These are phyloP conservation scores for Burhinus oedicnemus DNA, from an alignment of 2,113 vertebrate species.

Conservation along the genomic window DNA sequence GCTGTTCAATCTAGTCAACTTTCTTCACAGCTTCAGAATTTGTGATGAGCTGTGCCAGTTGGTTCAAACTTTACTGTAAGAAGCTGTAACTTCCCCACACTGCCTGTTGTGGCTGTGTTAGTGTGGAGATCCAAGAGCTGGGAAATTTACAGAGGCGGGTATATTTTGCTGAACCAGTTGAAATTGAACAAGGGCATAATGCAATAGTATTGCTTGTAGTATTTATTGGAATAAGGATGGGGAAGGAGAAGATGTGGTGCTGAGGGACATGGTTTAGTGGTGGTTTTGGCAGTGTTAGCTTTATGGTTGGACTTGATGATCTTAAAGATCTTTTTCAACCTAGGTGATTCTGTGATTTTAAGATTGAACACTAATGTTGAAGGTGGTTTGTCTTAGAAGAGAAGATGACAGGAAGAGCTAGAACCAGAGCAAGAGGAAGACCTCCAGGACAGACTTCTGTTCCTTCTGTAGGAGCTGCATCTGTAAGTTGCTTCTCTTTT, in stretches of 20 bases:
- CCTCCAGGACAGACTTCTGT: constrained; percentile 70
- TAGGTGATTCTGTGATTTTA: too few relatives aligned
- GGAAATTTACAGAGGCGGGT: too few relatives aligned
- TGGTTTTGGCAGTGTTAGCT: too few relatives aligned
- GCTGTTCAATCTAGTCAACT: rapidly evolving
- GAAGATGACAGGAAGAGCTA: constrained; percentile 85
- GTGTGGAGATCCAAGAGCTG: neutral
- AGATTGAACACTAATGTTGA: neutral
- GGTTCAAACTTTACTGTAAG: rapidly evolving
- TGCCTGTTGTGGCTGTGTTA: rapidly evolving
- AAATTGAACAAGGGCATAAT: neutral
- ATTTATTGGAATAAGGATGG: neutral
- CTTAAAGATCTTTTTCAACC: too few relatives aligned
- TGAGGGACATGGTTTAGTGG: too few relatives aligned
- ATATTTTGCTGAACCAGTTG: neutral
- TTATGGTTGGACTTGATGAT: too few relatives aligned
- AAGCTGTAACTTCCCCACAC: rapidly evolving
- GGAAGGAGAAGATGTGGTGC: neutral
- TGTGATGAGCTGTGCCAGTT: rapidly evolving
- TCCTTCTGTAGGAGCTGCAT: constrained; percentile 34
- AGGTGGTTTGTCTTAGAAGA: neutral
- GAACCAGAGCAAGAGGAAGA: constrained; percentile 83
- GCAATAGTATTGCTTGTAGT: rapidly evolving
- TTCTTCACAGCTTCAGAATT: rapidly evolving
- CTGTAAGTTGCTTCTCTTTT: constrained; percentile 73